These are phyloP conservation scores for Philonicus albiceps DNA, from an alignment of 2,888 invertebrate species.

Conservation along the genomic window DNA sequence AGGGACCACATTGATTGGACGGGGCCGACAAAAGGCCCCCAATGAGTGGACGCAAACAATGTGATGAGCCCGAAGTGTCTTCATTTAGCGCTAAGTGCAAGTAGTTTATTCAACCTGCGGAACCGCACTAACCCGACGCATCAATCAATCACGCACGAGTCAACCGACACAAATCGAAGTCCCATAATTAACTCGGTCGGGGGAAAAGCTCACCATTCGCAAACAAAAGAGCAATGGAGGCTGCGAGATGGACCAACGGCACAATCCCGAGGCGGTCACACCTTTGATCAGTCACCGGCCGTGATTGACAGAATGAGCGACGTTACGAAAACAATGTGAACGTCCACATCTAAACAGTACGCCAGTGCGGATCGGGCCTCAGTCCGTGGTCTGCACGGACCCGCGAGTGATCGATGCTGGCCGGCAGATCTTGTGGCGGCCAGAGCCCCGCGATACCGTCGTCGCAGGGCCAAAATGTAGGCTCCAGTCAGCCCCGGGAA, in stretches of 20 bases:
- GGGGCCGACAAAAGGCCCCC: background rate
- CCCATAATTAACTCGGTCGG: conserved; percentile 7
- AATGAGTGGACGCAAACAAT: background rate
- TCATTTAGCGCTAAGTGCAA: background rate
- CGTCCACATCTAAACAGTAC: conserved; percentile 43
- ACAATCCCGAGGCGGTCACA: conserved; percentile 22
- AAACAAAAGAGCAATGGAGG: background rate
- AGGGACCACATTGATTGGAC: background rate
- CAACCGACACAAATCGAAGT: background rate
- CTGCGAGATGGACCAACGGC: background rate
- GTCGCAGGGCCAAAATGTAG: background rate
- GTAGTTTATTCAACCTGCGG: background rate
- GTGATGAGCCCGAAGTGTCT: background rate
- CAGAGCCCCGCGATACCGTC: background rate
- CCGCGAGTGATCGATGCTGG: conserved; percentile 39
- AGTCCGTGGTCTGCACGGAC: background rate
- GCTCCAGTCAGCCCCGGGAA: background rate
- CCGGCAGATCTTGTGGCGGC: conserved; percentile 15
- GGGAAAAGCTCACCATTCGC: conserved; percentile 16
- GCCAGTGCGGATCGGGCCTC: conserved; percentile 12
- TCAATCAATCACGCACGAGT: conserved; percentile 23
- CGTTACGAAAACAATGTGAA: conserved; percentile 45
- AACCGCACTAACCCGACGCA: background rate
- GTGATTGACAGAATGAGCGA: conserved; percentile 44
- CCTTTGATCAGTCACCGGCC: conserved; percentile 40